Conservation (phyloP, 2,888 invertebrate genomes). For the Pyrrhia umbra region DNA sequence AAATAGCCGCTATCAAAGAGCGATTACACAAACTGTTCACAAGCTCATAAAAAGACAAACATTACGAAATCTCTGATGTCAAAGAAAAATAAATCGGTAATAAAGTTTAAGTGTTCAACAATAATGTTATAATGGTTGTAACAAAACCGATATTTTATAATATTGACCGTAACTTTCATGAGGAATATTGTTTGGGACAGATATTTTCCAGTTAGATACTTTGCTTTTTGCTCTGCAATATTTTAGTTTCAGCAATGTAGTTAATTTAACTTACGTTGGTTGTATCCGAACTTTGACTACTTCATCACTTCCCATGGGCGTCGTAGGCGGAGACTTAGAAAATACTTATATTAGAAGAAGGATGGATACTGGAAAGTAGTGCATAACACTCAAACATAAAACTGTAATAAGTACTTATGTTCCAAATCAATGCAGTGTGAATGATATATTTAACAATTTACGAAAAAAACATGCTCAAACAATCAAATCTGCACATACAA, state of each 20-base stretch:
- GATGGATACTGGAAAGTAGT: constrained; percentile 1
- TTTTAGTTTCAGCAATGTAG: constrained; percentile 1
- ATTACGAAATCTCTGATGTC: constrained; percentile 83
- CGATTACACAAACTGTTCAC: constrained; percentile 86
- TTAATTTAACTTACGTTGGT: constrained; percentile 1
- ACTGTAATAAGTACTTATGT: too few relatives aligned
- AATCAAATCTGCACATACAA: too few relatives aligned
- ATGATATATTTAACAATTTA: too few relatives aligned
- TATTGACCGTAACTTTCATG: constrained; percentile 30
- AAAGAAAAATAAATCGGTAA: constrained; percentile 83
- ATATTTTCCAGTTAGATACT: constrained; percentile 2
- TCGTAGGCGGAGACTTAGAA: constrained; percentile 16
- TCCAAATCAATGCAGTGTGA: too few relatives aligned
- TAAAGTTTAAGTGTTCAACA: constrained; percentile 77
- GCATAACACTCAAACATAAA: too few relatives aligned
- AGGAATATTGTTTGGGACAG: neutral
- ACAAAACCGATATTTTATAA: constrained; percentile 63
- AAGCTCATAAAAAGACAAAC: constrained; percentile 83
- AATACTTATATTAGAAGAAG: constrained; percentile 6
- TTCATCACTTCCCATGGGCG: constrained; percentile 20
- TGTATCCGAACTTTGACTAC: neutral
- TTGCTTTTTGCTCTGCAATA: neutral
- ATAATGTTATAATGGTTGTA: constrained; percentile 73
- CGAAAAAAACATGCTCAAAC: too few relatives aligned
- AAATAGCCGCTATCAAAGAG: constrained; percentile 84